These are phyloP conservation scores for Oxyruncus cristatus DNA, from an alignment of 2,113 vertebrate genomes.

Conservation along the genomic window DNA sequence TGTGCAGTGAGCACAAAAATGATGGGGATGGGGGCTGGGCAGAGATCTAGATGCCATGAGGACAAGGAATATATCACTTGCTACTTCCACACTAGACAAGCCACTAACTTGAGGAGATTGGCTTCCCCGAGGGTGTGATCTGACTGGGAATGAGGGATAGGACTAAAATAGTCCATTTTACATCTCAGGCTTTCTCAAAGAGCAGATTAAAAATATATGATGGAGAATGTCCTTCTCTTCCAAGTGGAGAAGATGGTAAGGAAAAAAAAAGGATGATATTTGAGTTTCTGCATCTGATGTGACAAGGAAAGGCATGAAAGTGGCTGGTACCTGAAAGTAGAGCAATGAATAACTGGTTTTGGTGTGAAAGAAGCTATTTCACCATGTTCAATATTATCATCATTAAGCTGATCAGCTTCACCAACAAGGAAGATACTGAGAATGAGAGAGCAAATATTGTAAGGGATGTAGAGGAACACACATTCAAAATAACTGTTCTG, in stretches of 20 bases:
- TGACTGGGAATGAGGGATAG: not conserved
- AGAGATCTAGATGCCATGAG: not conserved
- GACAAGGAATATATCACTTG: not conserved
- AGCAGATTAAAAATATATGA: not conserved
- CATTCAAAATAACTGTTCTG: slow-evolving; percentile 16
- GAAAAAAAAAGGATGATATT: not conserved
- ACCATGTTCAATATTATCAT: not conserved
- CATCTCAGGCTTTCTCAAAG: not conserved
- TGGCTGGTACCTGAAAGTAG: not conserved
- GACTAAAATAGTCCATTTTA: not conserved
- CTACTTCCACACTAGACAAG: not conserved
- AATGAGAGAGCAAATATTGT: slow-evolving; percentile 22
- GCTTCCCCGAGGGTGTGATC: not conserved
- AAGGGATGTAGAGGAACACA: not conserved
- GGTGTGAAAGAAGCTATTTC: not conserved
- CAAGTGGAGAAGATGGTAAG: not conserved
- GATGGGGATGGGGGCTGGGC: not conserved
- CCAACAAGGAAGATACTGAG: not conserved
- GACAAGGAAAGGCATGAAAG: not conserved
- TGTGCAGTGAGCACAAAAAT: not conserved
- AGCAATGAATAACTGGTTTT: not conserved
- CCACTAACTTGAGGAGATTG: not conserved
- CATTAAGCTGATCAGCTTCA: slow-evolving; percentile 10
- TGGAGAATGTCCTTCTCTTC: not conserved
- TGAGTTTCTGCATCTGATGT: not conserved